A percentile compares a stretch with the other conserved stretches of the same genome.
These are phyloP conservation scores for Drosophila micromelanica DNA, from an alignment of 1,140 invertebrate species.

Conservation along the genomic window DNA sequence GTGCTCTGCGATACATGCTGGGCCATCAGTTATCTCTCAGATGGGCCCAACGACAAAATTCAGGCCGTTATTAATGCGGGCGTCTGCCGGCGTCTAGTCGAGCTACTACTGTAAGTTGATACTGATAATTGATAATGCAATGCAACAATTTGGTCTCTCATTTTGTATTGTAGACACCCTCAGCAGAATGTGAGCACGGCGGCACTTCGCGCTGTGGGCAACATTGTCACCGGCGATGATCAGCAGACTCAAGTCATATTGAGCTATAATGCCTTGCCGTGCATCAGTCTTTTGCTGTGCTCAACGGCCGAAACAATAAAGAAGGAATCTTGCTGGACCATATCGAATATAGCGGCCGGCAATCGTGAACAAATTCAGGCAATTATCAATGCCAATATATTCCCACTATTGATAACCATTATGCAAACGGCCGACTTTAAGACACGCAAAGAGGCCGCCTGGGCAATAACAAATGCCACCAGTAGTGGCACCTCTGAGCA, in stretches of 20 bases:
- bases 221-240: constrained; percentile 99
- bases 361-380: constrained; percentile 97
- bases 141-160: background rate
- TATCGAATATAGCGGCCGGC: constrained; percentile 99
- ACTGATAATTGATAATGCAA: background rate
- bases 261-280: constrained; percentile 95
- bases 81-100: constrained; percentile 96
- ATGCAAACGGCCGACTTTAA: constrained; percentile 97
- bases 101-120: constrained; percentile 92
- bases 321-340: constrained; percentile 99
- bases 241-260: constrained; percentile 97
- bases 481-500: constrained; percentile 97
- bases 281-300: constrained; percentile 92
- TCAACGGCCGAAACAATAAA: constrained; percentile 93
- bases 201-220: constrained; percentile 97
- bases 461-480: constrained; percentile 99
- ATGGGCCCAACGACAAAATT: constrained; percentile 99
- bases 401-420: constrained; percentile 96
- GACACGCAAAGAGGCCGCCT: constrained; percentile 98
- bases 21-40: constrained; percentile 96
- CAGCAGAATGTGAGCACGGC: constrained; percentile 97
- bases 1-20: constrained; percentile 98
- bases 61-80: constrained; percentile 98
- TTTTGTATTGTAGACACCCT: constrained; percentile 88
- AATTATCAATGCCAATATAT: constrained; percentile 98